Evolutionary conservation across 2,113 vertebrate genomes (phyloP).

Genomic region (Pseudorhombus dupliciocellatus): DNA sequence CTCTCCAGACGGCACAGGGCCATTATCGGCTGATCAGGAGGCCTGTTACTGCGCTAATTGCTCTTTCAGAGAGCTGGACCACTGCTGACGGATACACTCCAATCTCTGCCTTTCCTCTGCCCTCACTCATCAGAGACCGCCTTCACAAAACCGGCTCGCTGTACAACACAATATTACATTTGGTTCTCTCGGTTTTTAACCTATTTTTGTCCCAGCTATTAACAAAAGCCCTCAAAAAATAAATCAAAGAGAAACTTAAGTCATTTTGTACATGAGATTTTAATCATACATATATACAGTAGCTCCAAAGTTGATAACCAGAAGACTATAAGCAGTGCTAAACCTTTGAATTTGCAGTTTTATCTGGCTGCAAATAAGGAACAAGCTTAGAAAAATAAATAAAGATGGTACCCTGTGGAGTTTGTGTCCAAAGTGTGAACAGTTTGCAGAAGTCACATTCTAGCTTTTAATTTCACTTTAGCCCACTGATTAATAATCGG

Average conservation of each 20-base stretch:
- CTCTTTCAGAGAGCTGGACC: conserved; percentile 82
- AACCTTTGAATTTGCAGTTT: conserved; percentile 15
- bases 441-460: not conserved
- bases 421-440: not conserved
- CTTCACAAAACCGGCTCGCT: conserved; percentile 17
- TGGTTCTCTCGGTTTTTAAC: conserved; percentile 48
- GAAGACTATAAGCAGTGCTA: not conserved
- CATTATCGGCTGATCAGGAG: conserved; percentile 90
- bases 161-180: conserved; percentile 8
- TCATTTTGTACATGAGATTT: conserved; percentile 16
- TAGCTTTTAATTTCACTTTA: not conserved
- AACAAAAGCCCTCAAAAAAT: conserved; percentile 1
- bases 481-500: not conserved
- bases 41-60: conserved; percentile 89
- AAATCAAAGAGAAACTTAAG: conserved; percentile 22
- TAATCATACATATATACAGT: conserved; percentile 56
- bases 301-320: not conserved
- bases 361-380: conserved; percentile 6
- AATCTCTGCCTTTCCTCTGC: conserved; percentile 44
- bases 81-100: conserved; percentile 69
- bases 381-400: not conserved
- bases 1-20: conserved; percentile 83
- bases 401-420: not conserved
- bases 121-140: conserved; percentile 17
- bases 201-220: not conserved